Percentiles rank a stretch among this genome's conserved stretches.
Evolutionary conservation across 2,113 vertebrate species (phyloP).

Genomic region (Electrona antarctica): DNA sequence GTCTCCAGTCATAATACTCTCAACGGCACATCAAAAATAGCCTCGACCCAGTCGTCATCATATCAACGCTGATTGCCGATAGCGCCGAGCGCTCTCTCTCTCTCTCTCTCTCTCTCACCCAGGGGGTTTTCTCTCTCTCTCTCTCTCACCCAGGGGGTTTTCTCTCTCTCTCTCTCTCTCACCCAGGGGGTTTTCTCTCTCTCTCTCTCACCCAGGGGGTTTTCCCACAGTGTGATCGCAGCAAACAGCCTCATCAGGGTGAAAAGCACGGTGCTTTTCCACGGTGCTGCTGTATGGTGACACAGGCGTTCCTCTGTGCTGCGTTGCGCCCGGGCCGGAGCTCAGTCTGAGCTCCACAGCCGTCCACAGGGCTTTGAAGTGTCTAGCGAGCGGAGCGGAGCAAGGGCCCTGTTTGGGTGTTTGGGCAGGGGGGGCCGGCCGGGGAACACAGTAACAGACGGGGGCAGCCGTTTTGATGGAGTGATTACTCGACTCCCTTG

Average conservation of each 20-base stretch:
- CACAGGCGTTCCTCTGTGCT: constrained; percentile 66
- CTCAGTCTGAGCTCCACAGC: constrained; percentile 38
- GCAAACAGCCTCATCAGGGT: constrained; percentile 4
- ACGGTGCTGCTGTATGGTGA: constrained; percentile 17
- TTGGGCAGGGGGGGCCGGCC: constrained; percentile 68
- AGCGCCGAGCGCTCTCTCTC: constrained; percentile 7
- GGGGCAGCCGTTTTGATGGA: constrained; percentile 76
- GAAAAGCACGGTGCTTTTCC: constrained; percentile 30
- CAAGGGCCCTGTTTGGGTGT: constrained; percentile 74
- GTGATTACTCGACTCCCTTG: constrained; percentile 77
- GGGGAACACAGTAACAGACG: constrained; percentile 51
- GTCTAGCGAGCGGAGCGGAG: constrained; percentile 28
- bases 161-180: no score
- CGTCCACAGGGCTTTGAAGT: constrained; percentile 75
- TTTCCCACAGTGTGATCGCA: constrained; percentile 46
- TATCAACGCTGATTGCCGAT: constrained; percentile 7
- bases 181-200: no score
- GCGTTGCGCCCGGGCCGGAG: constrained; percentile 43
- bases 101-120: not conserved
- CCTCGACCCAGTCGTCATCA: constrained; percentile 18
- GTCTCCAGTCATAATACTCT: not conserved
- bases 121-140: constrained; percentile 35
- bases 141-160: not conserved
- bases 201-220: no score
- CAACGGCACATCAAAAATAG: not conserved